Evolutionary conservation across 2,888 invertebrate genomes (phyloP).

Genomic region (Dorcus parallelipipedus): DNA sequence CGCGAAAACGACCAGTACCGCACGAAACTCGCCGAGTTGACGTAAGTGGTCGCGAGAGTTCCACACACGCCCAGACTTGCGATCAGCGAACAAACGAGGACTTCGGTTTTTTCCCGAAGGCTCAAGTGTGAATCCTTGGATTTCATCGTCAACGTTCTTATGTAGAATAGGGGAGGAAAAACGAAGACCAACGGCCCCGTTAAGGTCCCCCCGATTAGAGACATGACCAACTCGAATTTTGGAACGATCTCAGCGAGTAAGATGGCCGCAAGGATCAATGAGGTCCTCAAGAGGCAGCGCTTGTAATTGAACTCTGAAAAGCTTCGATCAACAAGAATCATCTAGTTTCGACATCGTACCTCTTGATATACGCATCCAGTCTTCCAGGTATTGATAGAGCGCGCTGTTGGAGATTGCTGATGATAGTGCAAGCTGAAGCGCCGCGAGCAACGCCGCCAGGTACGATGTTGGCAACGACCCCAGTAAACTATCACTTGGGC

Average conservation of each 20-base stretch:
- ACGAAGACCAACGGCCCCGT: conserved; percentile 82
- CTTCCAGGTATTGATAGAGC: conserved; percentile 79
- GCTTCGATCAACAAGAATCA: not conserved
- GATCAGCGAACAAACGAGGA: conserved; percentile 50
- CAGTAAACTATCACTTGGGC: conserved; percentile 63
- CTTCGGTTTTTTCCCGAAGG: conserved; percentile 28
- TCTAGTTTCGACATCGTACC: conserved; percentile 51
- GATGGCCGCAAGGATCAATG: conserved; percentile 66
- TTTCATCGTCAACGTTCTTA: conserved; percentile 54
- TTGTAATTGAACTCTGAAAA: conserved; percentile 71
- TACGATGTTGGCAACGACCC: conserved; percentile 66
- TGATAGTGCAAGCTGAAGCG: conserved; percentile 73
- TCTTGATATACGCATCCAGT: conserved; percentile 68
- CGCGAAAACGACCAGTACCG: conserved; percentile 65
- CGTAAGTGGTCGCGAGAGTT: conserved; percentile 67
- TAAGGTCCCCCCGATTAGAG: conserved; percentile 79
- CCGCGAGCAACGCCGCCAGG: conserved; percentile 68
- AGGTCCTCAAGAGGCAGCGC: conserved; percentile 68
- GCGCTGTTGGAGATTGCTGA: conserved; percentile 76
- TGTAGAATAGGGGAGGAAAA: conserved; percentile 78
- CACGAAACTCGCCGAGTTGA: conserved; percentile 64
- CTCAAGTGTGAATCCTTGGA: not conserved
- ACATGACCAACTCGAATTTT: conserved; percentile 81
- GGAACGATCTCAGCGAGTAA: conserved; percentile 80
- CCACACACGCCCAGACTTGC: conserved; percentile 61